These are phyloP conservation scores for Ciconia boyciana DNA, from an alignment of 2,113 vertebrate genomes.

Conservation along the genomic window DNA sequence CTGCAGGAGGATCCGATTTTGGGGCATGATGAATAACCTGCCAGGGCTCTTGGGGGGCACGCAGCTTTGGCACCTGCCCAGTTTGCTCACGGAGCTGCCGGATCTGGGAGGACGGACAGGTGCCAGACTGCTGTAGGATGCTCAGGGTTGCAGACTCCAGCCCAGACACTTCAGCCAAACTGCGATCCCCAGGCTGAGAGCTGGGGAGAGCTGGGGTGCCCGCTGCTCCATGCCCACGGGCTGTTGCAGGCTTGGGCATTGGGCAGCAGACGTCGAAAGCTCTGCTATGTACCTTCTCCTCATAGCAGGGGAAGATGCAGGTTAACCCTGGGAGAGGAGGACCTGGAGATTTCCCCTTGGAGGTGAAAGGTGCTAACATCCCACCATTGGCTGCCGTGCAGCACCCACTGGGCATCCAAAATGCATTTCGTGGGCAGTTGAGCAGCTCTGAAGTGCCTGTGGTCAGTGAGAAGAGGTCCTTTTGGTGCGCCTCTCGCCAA, in stretches of 20 bases:
- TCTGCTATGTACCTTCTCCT: neutral
- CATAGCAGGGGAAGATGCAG: neutral
- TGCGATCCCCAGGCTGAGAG: neutral
- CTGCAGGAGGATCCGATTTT: fast-evolving
- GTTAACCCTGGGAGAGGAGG: neutral
- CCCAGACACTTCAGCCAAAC: neutral
- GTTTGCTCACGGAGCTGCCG: neutral
- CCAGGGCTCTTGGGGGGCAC: neutral
- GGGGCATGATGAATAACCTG: neutral
- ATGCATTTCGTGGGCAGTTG: neutral
- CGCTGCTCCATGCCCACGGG: fast-evolving
- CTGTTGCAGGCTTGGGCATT: neutral
- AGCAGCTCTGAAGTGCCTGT: neutral
- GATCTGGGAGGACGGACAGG: fast-evolving
- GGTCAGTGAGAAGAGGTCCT: neutral
- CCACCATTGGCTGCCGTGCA: fast-evolving
- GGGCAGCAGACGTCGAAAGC: neutral
- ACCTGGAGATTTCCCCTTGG: neutral
- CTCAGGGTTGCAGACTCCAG: neutral
- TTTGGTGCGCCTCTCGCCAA: fast-evolving
- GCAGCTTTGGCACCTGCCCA: neutral
- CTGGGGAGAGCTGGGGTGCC: neutral
- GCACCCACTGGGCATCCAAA: neutral
- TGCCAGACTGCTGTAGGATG: neutral
- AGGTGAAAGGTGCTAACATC: neutral